phyloP scores from a whole-genome alignment of 2,888 invertebrate species.

The Sinelater perroti region DNA sequence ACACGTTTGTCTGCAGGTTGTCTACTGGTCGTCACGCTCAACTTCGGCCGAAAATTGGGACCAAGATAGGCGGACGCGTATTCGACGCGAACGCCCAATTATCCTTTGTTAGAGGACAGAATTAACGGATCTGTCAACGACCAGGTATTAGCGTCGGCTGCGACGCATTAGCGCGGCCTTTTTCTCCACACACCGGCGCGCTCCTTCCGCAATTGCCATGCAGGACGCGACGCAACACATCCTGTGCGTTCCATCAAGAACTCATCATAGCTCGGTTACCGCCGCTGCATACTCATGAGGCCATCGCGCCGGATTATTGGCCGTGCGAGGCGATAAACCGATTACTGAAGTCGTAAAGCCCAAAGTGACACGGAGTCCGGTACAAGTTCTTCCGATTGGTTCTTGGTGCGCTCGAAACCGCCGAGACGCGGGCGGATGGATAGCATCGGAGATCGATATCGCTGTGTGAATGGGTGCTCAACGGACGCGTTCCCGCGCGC shows the following conservation, averaged over 20 bases:
- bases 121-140: slow-evolving; percentile 13
- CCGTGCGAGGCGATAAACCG: background rate
- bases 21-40: too few relatives aligned
- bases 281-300: slow-evolving; percentile 13
- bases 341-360: background rate
- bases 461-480: too few relatives aligned
- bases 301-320: slow-evolving; percentile 4
- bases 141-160: slow-evolving; percentile 4
- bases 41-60: background rate
- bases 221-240: slow-evolving; percentile 9
- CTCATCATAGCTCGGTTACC: slow-evolving; percentile 9
- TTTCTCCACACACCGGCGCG: slow-evolving; percentile 4
- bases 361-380: background rate
- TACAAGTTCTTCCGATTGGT: slow-evolving; percentile 4
- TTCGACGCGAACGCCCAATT: slow-evolving; percentile 12
- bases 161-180: slow-evolving; percentile 16
- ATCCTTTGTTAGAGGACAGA: slow-evolving; percentile 8
- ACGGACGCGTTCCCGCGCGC: too few relatives aligned
- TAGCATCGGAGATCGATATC: too few relatives aligned
- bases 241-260: slow-evolving; percentile 15
- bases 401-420: too few relatives aligned
- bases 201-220: slow-evolving; percentile 11
- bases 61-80: background rate
- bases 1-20: too few relatives aligned
- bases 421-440: too few relatives aligned